Base-by-base conservation (phyloP, 92 coral and sea anemone species). In the Paramuricea clavata region DNA sequence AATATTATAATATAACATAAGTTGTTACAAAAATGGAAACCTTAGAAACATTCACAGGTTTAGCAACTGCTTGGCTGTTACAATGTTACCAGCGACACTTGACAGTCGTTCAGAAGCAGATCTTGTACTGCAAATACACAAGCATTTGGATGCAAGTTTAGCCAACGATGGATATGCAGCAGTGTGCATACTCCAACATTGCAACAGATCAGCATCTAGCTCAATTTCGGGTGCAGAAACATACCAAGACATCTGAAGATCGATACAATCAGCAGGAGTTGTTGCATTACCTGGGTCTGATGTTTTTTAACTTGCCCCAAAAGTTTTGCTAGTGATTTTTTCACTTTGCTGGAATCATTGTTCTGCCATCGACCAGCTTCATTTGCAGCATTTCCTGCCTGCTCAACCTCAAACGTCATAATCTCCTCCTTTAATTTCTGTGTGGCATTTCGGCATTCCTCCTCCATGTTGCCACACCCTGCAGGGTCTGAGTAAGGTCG, bases 111-210 rank as follows among this genome's bases (percentile, higher is more conserved):
- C 52, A 15, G 52, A 47, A 47, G 52, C 9, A 12, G 52, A 47
- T 4, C 52, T 47, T 47, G 52, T 47, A 12, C 52, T 12, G 16
- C 62, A 54, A 17, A 23, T 31, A 65, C 72, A 65, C 22, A 27
- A n/a, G n/a, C n/a, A 67, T 32, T 67, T 67, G 74, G 8, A 27
- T 67, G 74, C 74, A 30, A 67, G 74, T 69, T 69, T 69, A 19
- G 76, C 44, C 44, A 69, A 28, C 11, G 1, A 17, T 3, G 76
- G 76, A 69, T 69, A 69, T 33, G 7, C 76, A 34, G 76, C 76
- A 33, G 76, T 43, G 25, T 69, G 76, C 43, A 69, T 69, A 28
- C 44, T 69, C 76, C 76, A 69, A 43, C 76, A 69, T 34, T 27
- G 76, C 11, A 69, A 28, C 27, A 43, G 76, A 28, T 69, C 76